Evolutionary conservation across 1,140 invertebrate species (phyloP).

Genomic region (Neodiprion pinetum): DNA sequence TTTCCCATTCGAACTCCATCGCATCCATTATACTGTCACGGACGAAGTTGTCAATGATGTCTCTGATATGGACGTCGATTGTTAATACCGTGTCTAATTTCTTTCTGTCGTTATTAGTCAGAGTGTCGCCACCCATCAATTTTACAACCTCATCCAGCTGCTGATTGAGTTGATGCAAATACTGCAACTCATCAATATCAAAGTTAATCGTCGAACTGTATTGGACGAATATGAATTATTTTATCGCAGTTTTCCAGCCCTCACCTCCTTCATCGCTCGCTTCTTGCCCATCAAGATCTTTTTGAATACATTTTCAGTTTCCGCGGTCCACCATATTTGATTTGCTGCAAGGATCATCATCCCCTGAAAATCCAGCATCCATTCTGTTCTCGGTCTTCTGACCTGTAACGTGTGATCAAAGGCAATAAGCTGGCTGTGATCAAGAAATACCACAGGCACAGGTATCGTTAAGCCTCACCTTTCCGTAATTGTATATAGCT

Average conservation of each 20-base stretch:
- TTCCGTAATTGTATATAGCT: conserved; percentile 85
- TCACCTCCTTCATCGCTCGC: conserved; percentile 84
- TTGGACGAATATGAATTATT: neutral
- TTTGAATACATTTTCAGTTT: conserved; percentile 87
- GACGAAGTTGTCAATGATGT: conserved; percentile 88
- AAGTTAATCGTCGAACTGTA: conserved; percentile 12
- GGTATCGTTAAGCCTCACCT: conserved; percentile 63
- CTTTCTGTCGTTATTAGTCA: conserved; percentile 80
- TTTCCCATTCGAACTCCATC: conserved; percentile 91
- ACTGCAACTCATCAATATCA: conserved; percentile 47
- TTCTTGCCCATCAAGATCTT: conserved; percentile 80
- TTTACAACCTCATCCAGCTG: conserved; percentile 88
- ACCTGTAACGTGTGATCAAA: conserved; percentile 40
- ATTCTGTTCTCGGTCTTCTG: conserved; percentile 69
- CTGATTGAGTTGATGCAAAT: conserved; percentile 78
- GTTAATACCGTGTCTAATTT: conserved; percentile 90
- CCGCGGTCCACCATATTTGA: conserved; percentile 93
- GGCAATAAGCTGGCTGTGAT: conserved; percentile 21
- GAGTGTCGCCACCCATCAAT: conserved; percentile 76
- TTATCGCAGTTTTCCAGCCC: neutral
- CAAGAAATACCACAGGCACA: conserved; percentile 64
- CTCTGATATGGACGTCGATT: conserved; percentile 88
- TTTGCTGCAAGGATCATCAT: conserved; percentile 87
- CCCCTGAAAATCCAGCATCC: conserved; percentile 88
- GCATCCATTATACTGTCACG: conserved; percentile 83